Evolutionary conservation across 2,113 vertebrate genomes (phyloP), one percentile per base, ranked within the genome.

Genomic region (Enhydra lutris): DNA sequence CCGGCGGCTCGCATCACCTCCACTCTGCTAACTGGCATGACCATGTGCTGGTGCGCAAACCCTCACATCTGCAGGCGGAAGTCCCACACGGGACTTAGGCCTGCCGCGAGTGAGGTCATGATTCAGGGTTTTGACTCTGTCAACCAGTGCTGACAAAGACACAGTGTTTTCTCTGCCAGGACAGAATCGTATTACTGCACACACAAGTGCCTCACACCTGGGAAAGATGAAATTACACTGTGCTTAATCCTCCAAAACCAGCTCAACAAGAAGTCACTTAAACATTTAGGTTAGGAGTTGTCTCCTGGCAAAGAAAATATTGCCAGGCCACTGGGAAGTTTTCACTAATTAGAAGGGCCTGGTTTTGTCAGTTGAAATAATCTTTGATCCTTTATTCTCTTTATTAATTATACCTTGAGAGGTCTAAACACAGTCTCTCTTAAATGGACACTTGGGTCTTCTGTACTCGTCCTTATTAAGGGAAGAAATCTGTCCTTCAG

Each of bases 241-340:
- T 95, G 93, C 94, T 97, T 98, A 98, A 98, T 98, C 98, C 98
- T 95, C 96, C 69, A 93, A 98, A 99, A 99, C 98, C 97, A 98
- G 98, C 98, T 97, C 95, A 95, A 97, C 98, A 91, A 98, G 97
- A 98, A 98, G 98, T 96, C 94, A 50, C 98, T 98, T 95, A 83
- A 95, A 98, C 97, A 92, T 96, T 97, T 96, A 95, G 79, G 88
- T 83, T 61, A 98, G 97, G 97, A 98, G 97, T 97, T 98, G 98
- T 98, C 0, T 4, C 92, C 97, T 82, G 92, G 90, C 61, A 98
- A 98, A 98, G 98, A 98, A 93, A 98, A 80, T 73, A 95, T 47
- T 34, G 65, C 79, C 97, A 81, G 96, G 92, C 96, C 95, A 93
- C 71, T 90, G 95, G 97, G 88, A 12, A 42, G 90, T 97, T 98